These are phyloP conservation scores for Sinocyclocheilus anophthalmus DNA, from an alignment of 2,113 vertebrate genomes.

Conservation along the genomic window DNA sequence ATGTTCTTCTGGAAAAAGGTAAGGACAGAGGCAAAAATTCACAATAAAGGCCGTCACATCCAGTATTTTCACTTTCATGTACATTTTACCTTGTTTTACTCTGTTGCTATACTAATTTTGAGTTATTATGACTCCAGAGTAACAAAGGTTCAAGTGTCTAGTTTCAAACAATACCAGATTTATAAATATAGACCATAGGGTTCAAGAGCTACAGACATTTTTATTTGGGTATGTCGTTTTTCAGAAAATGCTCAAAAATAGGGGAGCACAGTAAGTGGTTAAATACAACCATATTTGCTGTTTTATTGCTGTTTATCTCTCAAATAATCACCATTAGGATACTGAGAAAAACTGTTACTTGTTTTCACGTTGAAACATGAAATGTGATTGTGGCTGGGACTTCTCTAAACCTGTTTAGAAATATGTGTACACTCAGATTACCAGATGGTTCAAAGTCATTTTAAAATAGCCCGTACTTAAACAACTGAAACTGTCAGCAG, in stretches of 20 bases:
- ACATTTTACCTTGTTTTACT: no score
- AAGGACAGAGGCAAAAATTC: conserved; percentile 13
- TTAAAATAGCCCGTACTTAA: conserved; percentile 19
- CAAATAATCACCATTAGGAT: background rate
- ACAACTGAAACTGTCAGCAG: background rate
- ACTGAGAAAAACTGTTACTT: background rate
- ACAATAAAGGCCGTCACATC: conserved; percentile 22
- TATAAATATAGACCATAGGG: no score
- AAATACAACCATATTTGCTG: background rate
- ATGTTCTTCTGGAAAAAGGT: conserved; percentile 29
- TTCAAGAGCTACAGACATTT: no score
- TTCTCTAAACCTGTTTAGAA: background rate
- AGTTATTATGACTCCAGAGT: no score
- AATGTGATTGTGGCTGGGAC: background rate
- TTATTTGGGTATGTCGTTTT: no score
- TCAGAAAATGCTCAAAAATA: no score
- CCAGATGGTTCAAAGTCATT: background rate
- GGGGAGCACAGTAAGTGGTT: no score
- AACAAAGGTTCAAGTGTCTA: no score
- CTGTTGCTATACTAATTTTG: no score
- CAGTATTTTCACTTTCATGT: no score
- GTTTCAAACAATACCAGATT: no score
- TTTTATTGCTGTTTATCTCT: background rate
- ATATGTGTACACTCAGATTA: background rate
- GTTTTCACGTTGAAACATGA: background rate